Evolutionary conservation across 1,140 invertebrate species (phyloP), one percentile per base, ranked within the genome.

Genomic region (Hylyphantes graminicola): DNA sequence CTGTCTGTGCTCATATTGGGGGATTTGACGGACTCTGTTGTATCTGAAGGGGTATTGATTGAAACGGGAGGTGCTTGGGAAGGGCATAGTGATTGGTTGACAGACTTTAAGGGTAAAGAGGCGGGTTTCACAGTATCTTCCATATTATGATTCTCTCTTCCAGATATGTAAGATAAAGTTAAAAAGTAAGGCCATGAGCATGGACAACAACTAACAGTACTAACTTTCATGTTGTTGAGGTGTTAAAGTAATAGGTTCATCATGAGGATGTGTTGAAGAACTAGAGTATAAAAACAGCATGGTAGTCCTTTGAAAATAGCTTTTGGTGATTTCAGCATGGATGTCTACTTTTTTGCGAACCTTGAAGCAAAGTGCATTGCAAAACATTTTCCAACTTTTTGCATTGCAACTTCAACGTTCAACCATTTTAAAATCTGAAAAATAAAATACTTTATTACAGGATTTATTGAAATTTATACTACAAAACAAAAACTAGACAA

Each of bases 1-100:
- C 85, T 86, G 21, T 86, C 85, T 63, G 85, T 85, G 70, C 85
- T 86, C 79, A 86, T 83, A 63, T 86, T 83, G 35, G 85, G 85
- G 12, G 85, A 86, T 68, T 86, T 86, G 19, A 86, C 72, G 13
- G 85, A 81, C 35, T 86, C 85, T 64, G 78, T 72, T 48, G 75
- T 76, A 21, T 86, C 85, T n/a, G 84, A 79, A n/a, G 84, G 75
- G 12, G 75, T 78, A 61, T 79, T 79, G 15, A 73, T 79, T 64
- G 75, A 73, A 7, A 79, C 76, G 59, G 84, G 70, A 13, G 75
- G 68, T 15, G 74, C 82, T 63, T 81, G 77, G 17, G 85, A 80
- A 72, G 85, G 57, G 17, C 57, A 77, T 21, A 85, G 55, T 57
- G 76, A 85, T 50, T 72, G 78, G 57, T 77, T 77, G 13, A 73